Evolutionary conservation across 2,888 invertebrate genomes (phyloP).

Genomic region (Tholera decimalis): DNA sequence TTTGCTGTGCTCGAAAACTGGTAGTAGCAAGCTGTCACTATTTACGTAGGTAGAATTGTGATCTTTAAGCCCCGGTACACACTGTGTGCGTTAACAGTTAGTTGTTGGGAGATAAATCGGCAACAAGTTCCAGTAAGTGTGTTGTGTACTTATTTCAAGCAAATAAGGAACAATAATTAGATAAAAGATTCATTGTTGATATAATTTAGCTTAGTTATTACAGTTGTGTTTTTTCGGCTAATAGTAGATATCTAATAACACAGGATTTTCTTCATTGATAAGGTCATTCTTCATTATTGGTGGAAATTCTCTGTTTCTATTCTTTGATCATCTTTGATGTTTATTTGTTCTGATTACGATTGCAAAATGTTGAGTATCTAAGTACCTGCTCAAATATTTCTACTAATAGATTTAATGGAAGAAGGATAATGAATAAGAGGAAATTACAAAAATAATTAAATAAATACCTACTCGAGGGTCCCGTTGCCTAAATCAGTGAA

Average conservation of each 20-base stretch:
- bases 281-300: background rate
- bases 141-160: background rate
- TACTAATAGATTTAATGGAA: slow-evolving; percentile 19
- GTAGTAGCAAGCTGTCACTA: slow-evolving; percentile 34
- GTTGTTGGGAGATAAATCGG: background rate
- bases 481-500: slow-evolving; percentile 34
- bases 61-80: slow-evolving; percentile 29
- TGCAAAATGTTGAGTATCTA: no score
- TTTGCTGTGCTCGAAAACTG: slow-evolving; percentile 37
- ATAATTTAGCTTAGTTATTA: no score
- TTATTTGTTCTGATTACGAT: no score
- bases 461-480: slow-evolving; percentile 32
- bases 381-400: background rate
- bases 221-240: no score
- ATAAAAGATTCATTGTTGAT: no score
- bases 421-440: slow-evolving; percentile 8
- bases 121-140: no score
- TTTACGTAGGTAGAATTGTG: slow-evolving; percentile 38
- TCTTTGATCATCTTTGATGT: no score
- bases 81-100: slow-evolving; percentile 9
- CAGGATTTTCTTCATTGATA: background rate
- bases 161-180: no score
- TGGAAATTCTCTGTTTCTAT: no score
- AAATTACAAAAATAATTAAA: slow-evolving; percentile 43
- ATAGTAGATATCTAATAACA: background rate